Evolutionary conservation across 2,113 vertebrate species (phyloP), one percentile per base, ranked within the genome.

Genomic region (Leptosomus discolor): DNA sequence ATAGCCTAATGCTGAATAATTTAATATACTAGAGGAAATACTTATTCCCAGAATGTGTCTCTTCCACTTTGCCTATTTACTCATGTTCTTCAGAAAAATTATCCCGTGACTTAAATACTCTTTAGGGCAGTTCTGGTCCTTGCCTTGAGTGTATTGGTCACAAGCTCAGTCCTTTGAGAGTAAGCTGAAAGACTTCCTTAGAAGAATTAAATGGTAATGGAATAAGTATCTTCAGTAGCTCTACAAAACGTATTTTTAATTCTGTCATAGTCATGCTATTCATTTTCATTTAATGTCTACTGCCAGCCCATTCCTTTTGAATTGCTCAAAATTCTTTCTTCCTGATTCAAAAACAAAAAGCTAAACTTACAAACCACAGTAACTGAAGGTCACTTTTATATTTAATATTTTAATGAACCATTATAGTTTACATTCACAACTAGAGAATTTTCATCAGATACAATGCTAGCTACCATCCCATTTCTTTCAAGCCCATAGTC

Each of bases 81-180:
- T 84, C 29, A 24, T 88, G 85, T 90, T 97, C 91, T 91, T 95
- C 93, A 95, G 76, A 88, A 97, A 96, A 91, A 95, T 73, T 76
- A 94, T 95, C 50, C 80, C 60, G n/a, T 7, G 24, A 81, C 96
- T 93, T 92, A 93, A 96, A 36, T 87, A 29, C 57, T 74, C 86
- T 90, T 88, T 60, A 87, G 84, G 88, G 92, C 75, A 60, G 36
- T 86, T 85, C 86, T 94, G 60, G 43, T 63, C 50, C 53, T 94
- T 60, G 78, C 65, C 26, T 89, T 85, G 67, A 94, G 69, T 87
- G 63, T 63, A 89, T 50, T 85, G 94, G 94, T 87, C 91, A 84
- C 73, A 88, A 85, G 53, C 81, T 74, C 69, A 81, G 69, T n/a
- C 81, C 74, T 87, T 87, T 82, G 92, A 92, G 82, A 84, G 17